Evolutionary conservation across 2,113 vertebrate genomes (phyloP), one percentile per base, ranked within the genome.

Genomic region (Pelmatolapia mariae): DNA sequence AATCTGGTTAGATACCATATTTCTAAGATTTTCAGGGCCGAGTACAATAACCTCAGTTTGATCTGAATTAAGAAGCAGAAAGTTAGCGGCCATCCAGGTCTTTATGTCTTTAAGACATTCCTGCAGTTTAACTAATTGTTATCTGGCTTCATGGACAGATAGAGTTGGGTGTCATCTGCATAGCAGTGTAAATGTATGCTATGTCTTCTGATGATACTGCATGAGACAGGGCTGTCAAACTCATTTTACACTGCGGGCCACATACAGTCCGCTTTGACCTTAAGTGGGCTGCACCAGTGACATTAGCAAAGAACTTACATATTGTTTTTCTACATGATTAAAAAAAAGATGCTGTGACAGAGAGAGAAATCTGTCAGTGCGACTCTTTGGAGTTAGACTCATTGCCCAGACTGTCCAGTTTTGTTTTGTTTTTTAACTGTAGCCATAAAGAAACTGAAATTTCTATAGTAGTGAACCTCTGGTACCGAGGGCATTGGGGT

Each of bases 21-120:
- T 7, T 54, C 52, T 4, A 54, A 54, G 6, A 0, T 54, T 22
- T 54, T 54, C n/a, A 22, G n/a, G 0, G 52, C 10, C 1, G 10
- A 54, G 10, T 24, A 54, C n/a, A 54, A 54, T 24, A 0, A 54
- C n/a, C 53, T 54, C 53, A 54, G n/a, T 54, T 54, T 54, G 0
- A n/a, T n/a, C n/a, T n/a, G n/a, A n/a, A n/a, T n/a, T n/a, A 12
- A 54, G 52, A 22, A 54, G n/a, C 52, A 54, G 53, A 12, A 54
- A 54, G n/a, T 54, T 54, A 12, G 52, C 0, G 1, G 6, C n/a
- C n/a, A 22, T 54, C 52, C 52, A 54, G 0, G 52, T 54, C 10
- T 54, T 22, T 54, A 7, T 54, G 10, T 56, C 22, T 56, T 56
- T 56, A 12, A 54, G n/a, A 56, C 53, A 56, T 56, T 56, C 22